Base-by-base conservation (phyloP, 2,888 invertebrate species). In the Cabera pusaria region DNA sequence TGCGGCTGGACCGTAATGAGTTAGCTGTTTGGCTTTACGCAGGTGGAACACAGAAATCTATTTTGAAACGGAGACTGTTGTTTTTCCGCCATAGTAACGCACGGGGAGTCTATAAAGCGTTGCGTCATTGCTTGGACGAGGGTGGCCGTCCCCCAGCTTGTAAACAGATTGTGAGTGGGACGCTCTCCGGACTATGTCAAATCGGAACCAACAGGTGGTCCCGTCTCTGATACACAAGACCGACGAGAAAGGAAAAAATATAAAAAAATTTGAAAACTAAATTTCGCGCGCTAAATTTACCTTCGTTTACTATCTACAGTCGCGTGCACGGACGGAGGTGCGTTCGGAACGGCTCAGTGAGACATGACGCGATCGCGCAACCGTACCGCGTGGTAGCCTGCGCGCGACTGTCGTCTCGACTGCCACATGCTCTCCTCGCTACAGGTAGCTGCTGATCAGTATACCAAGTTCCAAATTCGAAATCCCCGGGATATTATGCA, bases 131-230 rank as follows among this genome's bases (percentile, higher is more conserved):
- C 65, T 55, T 64, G 64, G 56, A 55, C 56, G 53, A 51, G 69
- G 71, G 77, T 74, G 75, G 73, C 71, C 66, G 57, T 12, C 34
- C 48, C 44, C 64, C 72, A 70, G 72, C 75, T 79, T 78, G 87
- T 88, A 88, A 87, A 88, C 87, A 88, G 79, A 79, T 81, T 72
- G 77, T 80, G 84, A 80, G 81, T 72, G 77, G 79, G 84, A 80
- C 82, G 79, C 61, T 76, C 67, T 68, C 76, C 67, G 70, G 75
- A 72, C 77, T 75, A 74, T 68, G 72, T 68, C 73, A 72, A 80
- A 82, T 72, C 69, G 72, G 65, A 65, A 58, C 67, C 86, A 88
- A 85, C 87, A 85, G 86, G 86, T 88, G 84, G 84, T 76, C 64
- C 54, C 49, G 48, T 41, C 29, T 40, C 17, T 9, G 19, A 14